These are phyloP conservation scores for Acanthosoma haemorrhoidale DNA, from an alignment of 2,888 invertebrate genomes.

Conservation along the genomic window DNA sequence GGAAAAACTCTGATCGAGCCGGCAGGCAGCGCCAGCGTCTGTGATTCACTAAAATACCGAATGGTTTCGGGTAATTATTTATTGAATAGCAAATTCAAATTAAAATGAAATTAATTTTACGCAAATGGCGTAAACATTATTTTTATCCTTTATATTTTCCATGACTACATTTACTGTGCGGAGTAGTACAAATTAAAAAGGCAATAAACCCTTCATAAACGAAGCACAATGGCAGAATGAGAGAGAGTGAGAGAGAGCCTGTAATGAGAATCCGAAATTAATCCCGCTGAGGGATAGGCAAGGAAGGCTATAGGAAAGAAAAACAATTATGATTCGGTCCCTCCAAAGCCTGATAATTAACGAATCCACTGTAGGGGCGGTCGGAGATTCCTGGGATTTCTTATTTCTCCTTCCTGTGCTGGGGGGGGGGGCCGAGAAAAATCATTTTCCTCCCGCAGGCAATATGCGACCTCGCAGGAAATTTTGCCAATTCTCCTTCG, in stretches of 20 bases:
- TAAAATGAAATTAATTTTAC: no score
- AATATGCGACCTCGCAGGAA: slow-evolving; percentile 7
- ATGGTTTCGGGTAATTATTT: no score
- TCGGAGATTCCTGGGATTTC: slow-evolving; percentile 9
- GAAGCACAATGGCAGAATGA: background rate
- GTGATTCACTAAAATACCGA: no score
- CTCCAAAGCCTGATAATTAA: slow-evolving; percentile 5
- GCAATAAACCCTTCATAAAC: slow-evolving; percentile 5
- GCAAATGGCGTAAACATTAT: no score
- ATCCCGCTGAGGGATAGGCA: no score
- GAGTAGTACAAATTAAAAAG: slow-evolving; percentile 1
- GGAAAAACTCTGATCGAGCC: no score
- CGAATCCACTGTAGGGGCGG: background rate
- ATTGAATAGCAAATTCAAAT: background rate
- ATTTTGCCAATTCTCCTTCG: slow-evolving; percentile 21
- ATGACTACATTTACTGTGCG: no score
- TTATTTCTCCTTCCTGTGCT: background rate
- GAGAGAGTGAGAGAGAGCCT: background rate
- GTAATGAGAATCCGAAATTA: slow-evolving; percentile 12
- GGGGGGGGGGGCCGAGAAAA: background rate
- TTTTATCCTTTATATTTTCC: no score
- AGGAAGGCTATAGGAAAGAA: background rate
- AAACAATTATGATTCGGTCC: slow-evolving; percentile 14
- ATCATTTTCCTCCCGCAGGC: slow-evolving; percentile 4
- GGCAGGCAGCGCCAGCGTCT: no score